Conservation (phyloP, 2,797 vertebrate genomes). For the Dallia pectoralis region DNA sequence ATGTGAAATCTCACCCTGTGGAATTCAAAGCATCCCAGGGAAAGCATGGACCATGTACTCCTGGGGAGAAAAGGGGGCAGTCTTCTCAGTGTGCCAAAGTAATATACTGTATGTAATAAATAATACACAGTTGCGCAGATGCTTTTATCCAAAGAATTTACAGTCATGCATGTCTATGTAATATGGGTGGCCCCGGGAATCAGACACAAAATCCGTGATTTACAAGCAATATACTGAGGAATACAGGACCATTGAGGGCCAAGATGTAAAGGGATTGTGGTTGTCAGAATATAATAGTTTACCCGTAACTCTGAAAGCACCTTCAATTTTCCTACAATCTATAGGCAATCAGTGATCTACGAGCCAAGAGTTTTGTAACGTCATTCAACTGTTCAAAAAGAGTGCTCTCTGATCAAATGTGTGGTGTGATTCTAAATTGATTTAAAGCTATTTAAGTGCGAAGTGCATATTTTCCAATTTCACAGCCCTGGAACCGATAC, state of each 20-base stretch:
- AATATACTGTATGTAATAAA: conserved; percentile 3
- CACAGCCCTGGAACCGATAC: conserved; percentile 11
- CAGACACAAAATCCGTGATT: not conserved
- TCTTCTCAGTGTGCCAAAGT: conserved; percentile 1
- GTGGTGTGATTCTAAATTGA: not conserved
- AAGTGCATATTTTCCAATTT: not conserved
- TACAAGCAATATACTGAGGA: not conserved
- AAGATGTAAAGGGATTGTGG: not conserved
- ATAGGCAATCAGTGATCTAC: not conserved
- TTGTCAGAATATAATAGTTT: conserved; percentile 4
- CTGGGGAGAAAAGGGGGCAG: not conserved
- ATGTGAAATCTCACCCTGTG: conserved; percentile 7
- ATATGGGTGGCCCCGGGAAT: not conserved
- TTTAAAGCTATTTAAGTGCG: conserved; percentile 9
- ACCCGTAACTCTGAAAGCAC: not conserved
- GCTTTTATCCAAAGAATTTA: not conserved
- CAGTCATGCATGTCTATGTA: not conserved
- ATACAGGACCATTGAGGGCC: not conserved
- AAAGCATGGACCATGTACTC: not conserved
- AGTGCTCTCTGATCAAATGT: conserved; percentile 20
- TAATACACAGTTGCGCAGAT: not conserved
- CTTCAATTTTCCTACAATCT: conserved; percentile 2
- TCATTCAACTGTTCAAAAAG: conserved; percentile 16
- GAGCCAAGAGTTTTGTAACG: conserved; percentile 21
- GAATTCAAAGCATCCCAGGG: not conserved